Evolutionary conservation across 1,140 invertebrate species (phyloP), one percentile per base, ranked within the genome.

Genomic region (Zaprionus inermis): DNA sequence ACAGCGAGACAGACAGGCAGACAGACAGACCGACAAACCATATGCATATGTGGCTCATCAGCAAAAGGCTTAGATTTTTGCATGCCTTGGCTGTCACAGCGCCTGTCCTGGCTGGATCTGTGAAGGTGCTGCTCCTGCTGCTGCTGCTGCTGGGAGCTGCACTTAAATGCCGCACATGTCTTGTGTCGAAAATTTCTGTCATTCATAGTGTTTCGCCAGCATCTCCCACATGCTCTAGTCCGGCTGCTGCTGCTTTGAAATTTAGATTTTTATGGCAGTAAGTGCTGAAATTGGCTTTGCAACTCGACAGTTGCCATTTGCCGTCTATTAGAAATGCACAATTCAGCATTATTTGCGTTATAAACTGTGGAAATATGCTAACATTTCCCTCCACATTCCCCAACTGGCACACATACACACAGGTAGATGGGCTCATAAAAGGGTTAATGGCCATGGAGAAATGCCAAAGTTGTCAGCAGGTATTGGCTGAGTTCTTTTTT

Each of bases 181-280:
- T 79, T 83, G 84, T 83, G 83, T 72, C 84, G 79, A 88, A 88
- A 88, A 83, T 88, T 81, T 79, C 84, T 88, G 83, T 88, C 83
- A 88, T 80, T 83, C 76, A 78, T 64, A 88, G 64, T 72, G 83
- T 67, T 69, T 66, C 38, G 44, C 51, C 38, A 61, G 67, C 57
- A 72, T 73, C 75, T 73, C 74, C 56, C 79, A 63, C 44, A 60
- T 74, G 77, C 36, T 44, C n/a, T 16, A 3, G 41, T 57, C 63
- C 60, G 58, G 64, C 69, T 72, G 56, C 73, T 75, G 71, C 72
- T 83, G 80, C 83, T 88, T 89, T 89, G 84, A 88, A 88, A 88
- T 88, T 88, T 88, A 89, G 83, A 88, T 88, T 88, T 86, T 88
- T 88, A 88, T 78, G 79, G 65, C 57, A 61, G 68, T 60, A 64